Evolutionary conservation across 2,888 invertebrate species (phyloP).

Genomic region (Ptychoptera albimana): DNA sequence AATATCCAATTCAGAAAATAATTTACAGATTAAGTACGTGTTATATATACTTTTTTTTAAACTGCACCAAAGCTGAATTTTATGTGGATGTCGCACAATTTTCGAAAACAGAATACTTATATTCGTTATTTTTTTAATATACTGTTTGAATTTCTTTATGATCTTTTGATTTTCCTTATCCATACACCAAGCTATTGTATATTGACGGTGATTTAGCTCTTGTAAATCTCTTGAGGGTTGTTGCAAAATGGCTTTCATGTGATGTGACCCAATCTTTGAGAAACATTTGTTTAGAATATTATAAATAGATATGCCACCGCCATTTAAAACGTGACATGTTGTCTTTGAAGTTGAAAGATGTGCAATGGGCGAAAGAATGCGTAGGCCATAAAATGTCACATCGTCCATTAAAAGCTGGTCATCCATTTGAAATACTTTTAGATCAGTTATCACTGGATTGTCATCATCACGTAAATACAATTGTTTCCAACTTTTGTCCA

Average conservation of each 20-base stretch:
- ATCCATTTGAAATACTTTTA: conserved; percentile 27
- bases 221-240: conserved; percentile 10
- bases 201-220: conserved; percentile 9
- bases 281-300: conserved; percentile 11
- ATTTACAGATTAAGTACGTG: conserved; percentile 8
- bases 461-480: conserved; percentile 8
- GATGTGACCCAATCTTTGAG: conserved; percentile 10
- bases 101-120: conserved; percentile 8
- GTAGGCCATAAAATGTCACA: conserved; percentile 42
- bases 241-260: conserved; percentile 9
- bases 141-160: conserved; percentile 5
- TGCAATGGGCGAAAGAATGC: conserved; percentile 47
- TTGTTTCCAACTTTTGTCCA: conserved; percentile 10
- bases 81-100: conserved; percentile 8
- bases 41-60: conserved; percentile 10
- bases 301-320: conserved; percentile 34
- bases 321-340: conserved; percentile 32
- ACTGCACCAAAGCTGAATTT: conserved; percentile 9
- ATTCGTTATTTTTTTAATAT: conserved; percentile 9
- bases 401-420: conserved; percentile 42
- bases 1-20: conserved; percentile 3
- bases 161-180: conserved; percentile 2
- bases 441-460: conserved; percentile 9
- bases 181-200: conserved; percentile 12
- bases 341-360: conserved; percentile 51